Evolutionary conservation across 2,888 invertebrate species (phyloP).

Genomic region (Oxytorus armatus): DNA sequence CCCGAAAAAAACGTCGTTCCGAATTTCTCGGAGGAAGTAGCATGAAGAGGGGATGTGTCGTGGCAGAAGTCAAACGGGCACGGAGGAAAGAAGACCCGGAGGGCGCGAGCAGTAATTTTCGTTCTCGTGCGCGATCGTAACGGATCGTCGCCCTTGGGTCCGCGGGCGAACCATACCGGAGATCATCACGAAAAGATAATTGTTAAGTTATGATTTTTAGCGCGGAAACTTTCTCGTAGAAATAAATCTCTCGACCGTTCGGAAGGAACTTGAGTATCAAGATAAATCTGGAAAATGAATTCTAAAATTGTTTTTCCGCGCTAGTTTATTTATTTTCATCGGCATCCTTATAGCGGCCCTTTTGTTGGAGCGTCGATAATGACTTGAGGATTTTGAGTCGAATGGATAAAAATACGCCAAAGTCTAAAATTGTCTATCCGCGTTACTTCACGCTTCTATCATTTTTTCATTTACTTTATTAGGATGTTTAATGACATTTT

Average conservation of each 20-base stretch:
- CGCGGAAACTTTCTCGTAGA: conserved; percentile 46
- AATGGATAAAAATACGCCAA: no score
- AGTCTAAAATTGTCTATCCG: no score
- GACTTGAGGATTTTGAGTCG: background rate
- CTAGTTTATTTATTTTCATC: background rate
- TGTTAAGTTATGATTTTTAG: conserved; percentile 61
- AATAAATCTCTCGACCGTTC: conserved; percentile 41
- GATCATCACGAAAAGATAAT: conserved; percentile 55
- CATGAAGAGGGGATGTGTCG: background rate
- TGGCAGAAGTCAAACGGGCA: conserved; percentile 20
- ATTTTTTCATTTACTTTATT: no score
- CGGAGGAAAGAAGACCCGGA: conserved; percentile 26
- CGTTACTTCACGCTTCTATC: no score
- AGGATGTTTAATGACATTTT: no score
- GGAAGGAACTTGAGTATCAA: conserved; percentile 4
- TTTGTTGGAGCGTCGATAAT: no score
- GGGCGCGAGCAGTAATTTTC: conserved; percentile 58
- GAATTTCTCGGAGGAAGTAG: conserved; percentile 46
- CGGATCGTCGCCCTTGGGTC: conserved; percentile 54
- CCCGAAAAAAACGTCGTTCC: conserved; percentile 33
- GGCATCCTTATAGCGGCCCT: background rate
- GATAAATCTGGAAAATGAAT: conserved; percentile 48
- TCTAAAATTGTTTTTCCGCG: conserved; percentile 25
- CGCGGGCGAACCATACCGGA: conserved; percentile 33
- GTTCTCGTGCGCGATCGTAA: conserved; percentile 55